Conservation (phyloP, 2,797 vertebrate species). For the Acipenser transmontanus region DNA sequence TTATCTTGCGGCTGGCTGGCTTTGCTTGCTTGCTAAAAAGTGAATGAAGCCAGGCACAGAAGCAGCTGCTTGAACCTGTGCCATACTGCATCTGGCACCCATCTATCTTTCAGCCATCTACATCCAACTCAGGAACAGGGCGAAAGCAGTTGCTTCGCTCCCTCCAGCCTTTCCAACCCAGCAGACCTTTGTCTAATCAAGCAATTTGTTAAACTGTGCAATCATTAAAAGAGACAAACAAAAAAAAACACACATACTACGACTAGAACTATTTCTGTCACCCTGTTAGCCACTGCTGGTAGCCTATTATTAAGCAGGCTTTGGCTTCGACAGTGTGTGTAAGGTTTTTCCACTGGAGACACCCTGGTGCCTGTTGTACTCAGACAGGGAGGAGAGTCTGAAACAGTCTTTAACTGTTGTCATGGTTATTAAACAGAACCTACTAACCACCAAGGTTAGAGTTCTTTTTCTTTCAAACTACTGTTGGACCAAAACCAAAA, state of each 20-base stretch:
- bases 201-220: constrained; percentile 44
- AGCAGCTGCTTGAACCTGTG: constrained; percentile 61
- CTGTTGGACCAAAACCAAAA: constrained; percentile 28
- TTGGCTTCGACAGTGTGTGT: constrained; percentile 49
- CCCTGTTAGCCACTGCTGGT: constrained; percentile 30
- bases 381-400: constrained; percentile 52
- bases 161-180: constrained; percentile 44
- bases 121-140: constrained; percentile 59
- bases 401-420: constrained; percentile 60
- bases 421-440: constrained; percentile 54
- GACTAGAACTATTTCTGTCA: constrained; percentile 33
- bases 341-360: constrained; percentile 55
- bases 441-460: constrained; percentile 9
- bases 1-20: constrained; percentile 39
- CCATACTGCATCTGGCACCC: constrained; percentile 64
- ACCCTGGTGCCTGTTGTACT: constrained; percentile 52
- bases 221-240: constrained; percentile 27
- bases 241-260: constrained; percentile 23
- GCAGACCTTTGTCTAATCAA: constrained; percentile 54
- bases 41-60: constrained; percentile 49
- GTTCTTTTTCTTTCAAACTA: constrained; percentile 11
- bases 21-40: constrained; percentile 31
- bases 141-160: constrained; percentile 43
- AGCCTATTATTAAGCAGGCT: constrained; percentile 47
- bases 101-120: constrained; percentile 64